These are phyloP conservation scores for Drosophila erecta DNA, from an alignment of 1,140 invertebrate genomes.

Conservation along the genomic window DNA sequence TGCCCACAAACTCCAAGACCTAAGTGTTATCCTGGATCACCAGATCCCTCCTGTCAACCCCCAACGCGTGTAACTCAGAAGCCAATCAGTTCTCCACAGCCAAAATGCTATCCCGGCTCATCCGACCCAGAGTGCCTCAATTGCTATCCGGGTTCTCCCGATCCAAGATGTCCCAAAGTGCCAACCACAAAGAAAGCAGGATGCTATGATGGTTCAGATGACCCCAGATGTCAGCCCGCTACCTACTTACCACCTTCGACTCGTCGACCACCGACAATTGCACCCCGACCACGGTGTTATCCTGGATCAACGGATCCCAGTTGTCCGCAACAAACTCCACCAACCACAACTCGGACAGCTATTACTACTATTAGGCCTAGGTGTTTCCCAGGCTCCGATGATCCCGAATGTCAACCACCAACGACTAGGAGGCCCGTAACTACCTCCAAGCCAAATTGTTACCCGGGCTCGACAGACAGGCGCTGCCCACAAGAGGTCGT, in stretches of 20 bases:
- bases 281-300: constrained; percentile 38
- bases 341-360: constrained; percentile 43
- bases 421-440: constrained; percentile 2
- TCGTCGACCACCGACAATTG: constrained; percentile 21
- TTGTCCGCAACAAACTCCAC: constrained; percentile 4
- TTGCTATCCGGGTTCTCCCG: constrained; percentile 80
- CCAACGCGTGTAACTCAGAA: constrained; percentile 37
- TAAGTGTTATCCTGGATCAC: constrained; percentile 36
- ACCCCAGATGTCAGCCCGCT: constrained; percentile 85
- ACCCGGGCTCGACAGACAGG: constrained; percentile 31
- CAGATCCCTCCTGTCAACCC: constrained; percentile 82
- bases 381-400: constrained; percentile 42
- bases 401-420: constrained; percentile 25
- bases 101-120: constrained; percentile 81
- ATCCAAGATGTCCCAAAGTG: constrained; percentile 38
- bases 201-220: constrained; percentile 82
- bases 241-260: constrained; percentile 60
- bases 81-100: constrained; percentile 13
- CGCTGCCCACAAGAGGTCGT: constrained; percentile 66
- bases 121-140: constrained; percentile 83
- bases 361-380: constrained; percentile 11
- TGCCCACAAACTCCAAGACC: constrained; percentile 30
- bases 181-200: constrained; percentile 49
- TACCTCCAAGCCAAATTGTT: constrained; percentile 60
- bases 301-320: constrained; percentile 79